These are phyloP conservation scores for Blera fallax DNA, from an alignment of 2,888 invertebrate species.

Conservation along the genomic window DNA sequence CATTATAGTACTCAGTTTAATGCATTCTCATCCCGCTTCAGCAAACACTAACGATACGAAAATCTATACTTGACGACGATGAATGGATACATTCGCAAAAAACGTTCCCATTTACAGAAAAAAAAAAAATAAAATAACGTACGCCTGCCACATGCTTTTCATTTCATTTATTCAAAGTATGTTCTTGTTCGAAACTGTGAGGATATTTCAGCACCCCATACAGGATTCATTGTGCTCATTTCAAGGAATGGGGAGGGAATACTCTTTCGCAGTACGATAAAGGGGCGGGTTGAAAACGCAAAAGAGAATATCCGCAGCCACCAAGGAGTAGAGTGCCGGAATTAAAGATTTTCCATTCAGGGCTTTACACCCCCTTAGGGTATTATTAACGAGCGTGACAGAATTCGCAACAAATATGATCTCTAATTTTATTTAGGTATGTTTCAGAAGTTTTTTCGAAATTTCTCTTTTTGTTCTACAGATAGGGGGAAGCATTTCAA, in stretches of 20 bases:
- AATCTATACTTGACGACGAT: constrained; percentile 59
- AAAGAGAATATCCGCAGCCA: constrained; percentile 43
- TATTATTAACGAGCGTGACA: constrained; percentile 81
- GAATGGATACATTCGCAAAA: constrained; percentile 58
- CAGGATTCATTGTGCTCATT: constrained; percentile 48
- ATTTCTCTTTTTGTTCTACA: background rate
- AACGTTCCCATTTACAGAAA: constrained; percentile 39
- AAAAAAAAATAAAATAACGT: background rate
- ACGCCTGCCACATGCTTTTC: constrained; percentile 62
- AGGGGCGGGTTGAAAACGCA: constrained; percentile 53
- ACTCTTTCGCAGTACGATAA: constrained; percentile 36
- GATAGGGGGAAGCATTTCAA: constrained; percentile 45
- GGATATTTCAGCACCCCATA: constrained; percentile 60
- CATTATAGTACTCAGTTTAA: constrained; percentile 75
- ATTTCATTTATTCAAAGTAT: constrained; percentile 70
- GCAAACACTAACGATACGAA: constrained; percentile 42
- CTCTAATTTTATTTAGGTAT: constrained; percentile 66
- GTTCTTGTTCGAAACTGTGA: constrained; percentile 41
- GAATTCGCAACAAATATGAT: constrained; percentile 76
- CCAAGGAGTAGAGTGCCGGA: constrained; percentile 55
- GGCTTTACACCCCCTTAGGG: constrained; percentile 76
- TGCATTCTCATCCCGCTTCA: constrained; percentile 73
- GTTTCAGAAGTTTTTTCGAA: background rate
- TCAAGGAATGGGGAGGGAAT: constrained; percentile 10
- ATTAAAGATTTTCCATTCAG: constrained; percentile 71